phyloP scores from a whole-genome alignment of 1,140 invertebrate genomes.

The Rhizoglyphus robini region DNA sequence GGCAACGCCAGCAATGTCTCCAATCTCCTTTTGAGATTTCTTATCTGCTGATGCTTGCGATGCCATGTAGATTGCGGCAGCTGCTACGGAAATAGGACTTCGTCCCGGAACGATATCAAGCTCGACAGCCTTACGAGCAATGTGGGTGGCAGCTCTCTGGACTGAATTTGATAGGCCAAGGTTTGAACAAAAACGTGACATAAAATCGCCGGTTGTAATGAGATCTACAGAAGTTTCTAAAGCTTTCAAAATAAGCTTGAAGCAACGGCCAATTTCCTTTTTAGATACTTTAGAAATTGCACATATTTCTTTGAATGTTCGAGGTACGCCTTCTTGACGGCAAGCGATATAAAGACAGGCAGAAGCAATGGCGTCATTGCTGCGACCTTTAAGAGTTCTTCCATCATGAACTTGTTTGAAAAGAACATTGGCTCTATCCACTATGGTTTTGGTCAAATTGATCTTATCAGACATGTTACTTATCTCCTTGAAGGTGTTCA shows the following conservation, averaged over 20 bases:
- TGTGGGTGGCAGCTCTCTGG: slow-evolving; percentile 87
- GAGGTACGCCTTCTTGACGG: slow-evolving; percentile 90
- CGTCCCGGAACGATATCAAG: slow-evolving; percentile 88
- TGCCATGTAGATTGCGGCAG: slow-evolving; percentile 99
- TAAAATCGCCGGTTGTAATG: slow-evolving; percentile 96
- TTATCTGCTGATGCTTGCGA: slow-evolving; percentile 89
- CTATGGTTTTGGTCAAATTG: slow-evolving; percentile 82
- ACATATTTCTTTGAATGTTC: slow-evolving; percentile 66
- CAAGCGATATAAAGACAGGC: slow-evolving; percentile 98
- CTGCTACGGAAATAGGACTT: slow-evolving; percentile 96
- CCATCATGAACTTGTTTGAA: slow-evolving; percentile 98
- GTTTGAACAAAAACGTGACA: slow-evolving; percentile 55
- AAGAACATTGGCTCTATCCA: slow-evolving; percentile 79
- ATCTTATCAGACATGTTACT: slow-evolving; percentile 94
- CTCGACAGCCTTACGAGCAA: slow-evolving; percentile 90
- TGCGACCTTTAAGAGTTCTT: slow-evolving; percentile 81
- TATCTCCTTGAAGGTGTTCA: slow-evolving; percentile 93
- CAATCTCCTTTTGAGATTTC: slow-evolving; percentile 91
- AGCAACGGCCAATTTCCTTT: slow-evolving; percentile 96
- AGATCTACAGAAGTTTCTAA: slow-evolving; percentile 87
- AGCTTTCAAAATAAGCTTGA: slow-evolving; percentile 79
- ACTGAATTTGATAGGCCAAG: slow-evolving; percentile 68
- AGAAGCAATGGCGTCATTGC: slow-evolving; percentile 95
- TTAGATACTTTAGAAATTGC: slow-evolving; percentile 55
- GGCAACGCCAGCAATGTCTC: slow-evolving; percentile 94